Conservation (phyloP, 2,113 vertebrate genomes). For the Emydocephalus ijimae region DNA sequence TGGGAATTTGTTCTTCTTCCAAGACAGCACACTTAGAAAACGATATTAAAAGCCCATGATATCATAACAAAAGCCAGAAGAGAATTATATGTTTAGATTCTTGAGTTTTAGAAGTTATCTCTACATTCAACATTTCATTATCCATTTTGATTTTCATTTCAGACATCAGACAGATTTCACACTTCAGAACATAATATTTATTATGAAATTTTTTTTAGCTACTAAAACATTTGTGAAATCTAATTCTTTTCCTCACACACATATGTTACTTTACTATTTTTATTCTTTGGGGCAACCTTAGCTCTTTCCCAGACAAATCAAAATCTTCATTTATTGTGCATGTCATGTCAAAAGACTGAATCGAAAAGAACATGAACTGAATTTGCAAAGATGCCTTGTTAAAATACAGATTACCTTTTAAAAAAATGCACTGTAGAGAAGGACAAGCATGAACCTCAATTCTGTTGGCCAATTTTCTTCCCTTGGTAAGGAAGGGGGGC, state of each 20-base stretch:
- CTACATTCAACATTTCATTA: neutral
- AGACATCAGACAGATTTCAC: neutral
- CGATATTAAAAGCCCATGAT: slow-evolving; percentile 34
- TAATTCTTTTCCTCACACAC: neutral
- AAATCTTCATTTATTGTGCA: neutral
- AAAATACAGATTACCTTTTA: neutral
- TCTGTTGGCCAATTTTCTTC: neutral
- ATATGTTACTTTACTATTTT: neutral
- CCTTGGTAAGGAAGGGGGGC: no score
- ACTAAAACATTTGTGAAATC: neutral
- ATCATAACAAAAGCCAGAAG: neutral
- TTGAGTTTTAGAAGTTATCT: neutral
- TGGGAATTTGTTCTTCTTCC: slow-evolving; percentile 49
- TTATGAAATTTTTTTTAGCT: neutral
- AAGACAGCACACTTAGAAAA: slow-evolving; percentile 51
- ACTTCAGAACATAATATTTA: neutral
- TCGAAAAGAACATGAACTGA: neutral
- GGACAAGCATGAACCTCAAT: neutral
- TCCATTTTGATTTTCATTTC: neutral
- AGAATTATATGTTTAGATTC: slow-evolving; percentile 13
- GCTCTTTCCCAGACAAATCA: neutral
- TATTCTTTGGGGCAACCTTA: neutral
- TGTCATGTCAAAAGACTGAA: neutral
- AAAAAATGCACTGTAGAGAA: neutral
- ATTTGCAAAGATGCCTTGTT: neutral